These are phyloP conservation scores for Balanococcus diminutus DNA, from an alignment of 2,888 invertebrate genomes.

Conservation along the genomic window DNA sequence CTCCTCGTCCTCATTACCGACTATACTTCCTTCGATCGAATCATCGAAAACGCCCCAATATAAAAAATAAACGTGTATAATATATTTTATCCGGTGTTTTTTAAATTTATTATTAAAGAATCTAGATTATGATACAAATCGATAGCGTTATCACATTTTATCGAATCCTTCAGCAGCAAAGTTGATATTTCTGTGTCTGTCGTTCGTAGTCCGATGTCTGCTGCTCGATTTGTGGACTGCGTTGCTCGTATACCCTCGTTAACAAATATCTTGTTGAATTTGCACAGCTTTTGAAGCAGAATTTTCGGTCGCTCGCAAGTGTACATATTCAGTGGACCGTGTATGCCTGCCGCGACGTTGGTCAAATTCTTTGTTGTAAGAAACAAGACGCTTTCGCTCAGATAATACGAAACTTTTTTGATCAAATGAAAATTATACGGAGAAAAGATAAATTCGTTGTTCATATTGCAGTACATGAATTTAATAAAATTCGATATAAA, in stretches of 20 bases:
- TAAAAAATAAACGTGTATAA: too few relatives aligned
- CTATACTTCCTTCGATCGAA: too few relatives aligned
- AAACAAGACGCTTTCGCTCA: not conserved
- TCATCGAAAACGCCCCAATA: too few relatives aligned
- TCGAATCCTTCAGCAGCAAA: too few relatives aligned
- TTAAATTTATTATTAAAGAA: too few relatives aligned
- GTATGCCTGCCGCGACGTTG: not conserved
- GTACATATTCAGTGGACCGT: not conserved
- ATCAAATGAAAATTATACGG: not conserved
- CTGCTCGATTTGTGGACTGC: not conserved
- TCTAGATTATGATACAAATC: too few relatives aligned
- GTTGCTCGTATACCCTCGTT: not conserved
- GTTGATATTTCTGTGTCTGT: not conserved
- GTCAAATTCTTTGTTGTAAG: not conserved
- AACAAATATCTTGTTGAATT: not conserved
- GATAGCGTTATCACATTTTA: too few relatives aligned
- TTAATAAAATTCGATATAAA: slow-evolving; percentile 1
- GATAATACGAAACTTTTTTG: not conserved
- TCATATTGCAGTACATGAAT: slow-evolving; percentile 7
- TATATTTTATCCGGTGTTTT: too few relatives aligned
- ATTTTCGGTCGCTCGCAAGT: slow-evolving; percentile 15
- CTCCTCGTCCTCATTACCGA: not conserved
- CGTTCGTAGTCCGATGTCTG: not conserved
- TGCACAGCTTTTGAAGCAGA: not conserved
- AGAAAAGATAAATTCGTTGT: not conserved